Base-by-base conservation (phyloP, 1,140 invertebrate genomes). In the Macrotrachela quadricornifera region DNA sequence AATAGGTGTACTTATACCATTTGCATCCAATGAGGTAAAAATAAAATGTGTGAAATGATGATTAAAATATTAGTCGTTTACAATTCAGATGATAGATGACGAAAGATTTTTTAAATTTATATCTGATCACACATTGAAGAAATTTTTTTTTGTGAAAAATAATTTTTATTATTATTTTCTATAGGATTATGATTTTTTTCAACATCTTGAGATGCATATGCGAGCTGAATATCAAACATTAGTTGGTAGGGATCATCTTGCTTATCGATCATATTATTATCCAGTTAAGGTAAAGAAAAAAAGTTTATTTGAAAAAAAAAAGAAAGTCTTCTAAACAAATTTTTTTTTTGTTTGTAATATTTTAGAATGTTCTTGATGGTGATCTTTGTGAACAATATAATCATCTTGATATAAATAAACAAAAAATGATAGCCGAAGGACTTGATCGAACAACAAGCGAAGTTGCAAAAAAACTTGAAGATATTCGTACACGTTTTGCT, bases 181-280 rank as follows among this genome's bases (percentile, higher is more conserved):
- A n/a, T 56, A 75, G 74, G 91, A 97, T 68, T 87, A 91, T 60
- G 91, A 97, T 64, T 96, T 97, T 64, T 97, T 99, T 72, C 91
- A 96, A 68, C 86, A 96, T 73, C 71, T 99, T 49, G 94, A 99
- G 68, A 97, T 99, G 92, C 90, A 99, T 66, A 91, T 99, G 87
- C 73, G 94, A 43, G 85, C 84, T 47, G 91, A 97, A 69, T 84
- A 95, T 70, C 77, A 86, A 0, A 90, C 92, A 0, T 67, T 99
- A 0, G 95, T 88, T 73, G 94, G 94, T 1, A 73, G 92, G 17
- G 92, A 99, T 72, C 94, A 99, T 72, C 73, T 99, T 1, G 87
- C 88, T 0, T 99, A 84, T 68, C 76, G 92, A 56, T 95, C 88
- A 21, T 94, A 90, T 61, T 97, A 96, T 71, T 96, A 86, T 65